Percentiles rank a stretch among this genome's conserved stretches.
Evolutionary conservation across 1,140 invertebrate genomes (phyloP).

Genomic region (Eubasilissa regina): DNA sequence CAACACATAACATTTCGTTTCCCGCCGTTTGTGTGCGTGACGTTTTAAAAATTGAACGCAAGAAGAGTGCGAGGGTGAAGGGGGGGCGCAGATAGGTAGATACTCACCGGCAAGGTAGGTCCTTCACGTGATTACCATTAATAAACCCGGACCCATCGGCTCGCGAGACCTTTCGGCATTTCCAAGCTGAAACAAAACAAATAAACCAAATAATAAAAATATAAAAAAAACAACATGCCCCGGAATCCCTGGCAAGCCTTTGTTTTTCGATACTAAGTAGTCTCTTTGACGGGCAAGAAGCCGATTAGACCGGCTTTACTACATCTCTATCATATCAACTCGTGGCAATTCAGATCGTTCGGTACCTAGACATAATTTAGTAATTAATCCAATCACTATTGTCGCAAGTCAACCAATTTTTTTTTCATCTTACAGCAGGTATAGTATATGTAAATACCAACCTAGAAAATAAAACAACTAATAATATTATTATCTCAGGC

Average conservation of each 20-base stretch:
- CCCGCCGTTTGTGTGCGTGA: conserved; percentile 21
- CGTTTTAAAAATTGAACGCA: conserved; percentile 31
- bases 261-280: conserved; percentile 44
- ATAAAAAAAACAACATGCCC: conserved; percentile 34
- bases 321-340: conserved; percentile 33
- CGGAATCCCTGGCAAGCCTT: conserved; percentile 31
- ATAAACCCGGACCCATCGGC: conserved; percentile 34
- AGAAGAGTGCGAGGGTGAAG: neutral
- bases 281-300: conserved; percentile 20
- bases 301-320: conserved; percentile 23
- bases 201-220: conserved; percentile 35
- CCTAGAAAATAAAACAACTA: too few species aligned
- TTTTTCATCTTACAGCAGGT: too few species aligned
- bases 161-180: conserved; percentile 38
- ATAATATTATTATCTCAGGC: too few species aligned
- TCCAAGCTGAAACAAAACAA: conserved; percentile 41
- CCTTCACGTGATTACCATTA: conserved; percentile 35
- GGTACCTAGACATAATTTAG: too few species aligned
- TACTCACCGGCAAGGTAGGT: conserved; percentile 11
- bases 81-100: neutral
- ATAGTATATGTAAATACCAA: too few species aligned
- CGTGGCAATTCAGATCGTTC: neutral
- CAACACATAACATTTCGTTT: neutral
- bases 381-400: too few species aligned
- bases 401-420: too few species aligned